Evolutionary conservation across 2,113 vertebrate species (phyloP), one percentile per base, ranked within the genome.

Genomic region (Pagrus major): DNA sequence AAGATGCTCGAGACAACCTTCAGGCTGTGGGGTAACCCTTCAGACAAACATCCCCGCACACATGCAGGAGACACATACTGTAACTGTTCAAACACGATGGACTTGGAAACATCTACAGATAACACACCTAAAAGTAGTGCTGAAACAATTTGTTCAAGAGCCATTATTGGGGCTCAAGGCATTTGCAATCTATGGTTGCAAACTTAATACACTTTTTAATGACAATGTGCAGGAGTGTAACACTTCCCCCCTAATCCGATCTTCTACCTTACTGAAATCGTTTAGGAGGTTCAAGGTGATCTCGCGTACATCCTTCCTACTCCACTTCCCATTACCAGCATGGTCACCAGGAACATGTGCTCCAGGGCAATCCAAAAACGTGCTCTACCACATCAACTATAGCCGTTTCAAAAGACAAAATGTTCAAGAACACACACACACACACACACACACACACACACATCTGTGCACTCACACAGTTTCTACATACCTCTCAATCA

Each of bases 401-500:
- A 35, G 46, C 58, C 2, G 25, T 39, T 80, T 64, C 25, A 74
- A 64, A 35, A 64, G 33, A 52, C 42, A 41, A 35, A 70, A 70
- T 35, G 31, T 46, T 16, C 37, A 66, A 66, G 80, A 1, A 61
- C 18, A 64, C n/a, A 58, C 12, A 47, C 29, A 25, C 23, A 73
- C 20, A 75, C 29, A 21, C 63, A 49, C 42, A 70, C 4, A 52
- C 6, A 9, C 29, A 52, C 14, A 44, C 49, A 20, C 33, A 67
- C 44, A 81, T 29, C 18, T 18, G 35, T 18, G 33, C 64, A 51
- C n/a, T n/a, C 49, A 83, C 6, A 59, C 7, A 12, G 11, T 85
- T 60, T 74, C 84, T 83, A 42, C 70, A 84, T 78, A 88, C 71
- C 76, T 84, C 73, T 86, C 76, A 79, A 69, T 84, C 60, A 71